Evolutionary conservation across 92 coral and sea anemone genomes (phyloP), one percentile per base, ranked within the genome.

Genomic region (Phenganax subtilis): DNA sequence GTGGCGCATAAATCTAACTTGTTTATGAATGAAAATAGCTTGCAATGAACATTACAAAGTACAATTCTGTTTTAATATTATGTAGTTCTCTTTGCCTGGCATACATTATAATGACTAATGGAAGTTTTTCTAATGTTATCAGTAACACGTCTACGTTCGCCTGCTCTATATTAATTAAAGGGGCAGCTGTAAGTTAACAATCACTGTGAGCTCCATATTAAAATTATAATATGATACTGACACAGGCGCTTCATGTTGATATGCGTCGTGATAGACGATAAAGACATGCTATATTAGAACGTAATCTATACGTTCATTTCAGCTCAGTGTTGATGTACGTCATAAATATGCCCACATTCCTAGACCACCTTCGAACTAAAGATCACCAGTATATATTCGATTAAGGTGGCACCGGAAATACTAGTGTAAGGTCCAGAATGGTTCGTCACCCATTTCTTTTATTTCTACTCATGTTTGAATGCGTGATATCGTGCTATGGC

Each of bases 201-300:
- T 59, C 81, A 76, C 20, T 61, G 55, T 29, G 71, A 12, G 55
- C 54, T 79, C 69, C 83, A 79, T 69, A 79, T 79, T 63, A 79
- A 79, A 73, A 79, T 79, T 31, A 79, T 61, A 79, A 79, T 65
- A 52, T 65, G 83, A 79, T 79, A 79, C 72, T 9, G 63, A 16
- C 55, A 79, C 74, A 79, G 83, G 83, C 63, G 65, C 73, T 79
- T 62, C 65, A 59, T 51, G 27, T 63, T 79, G 74, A 79, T 79
- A 79, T 63, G 83, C 54, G 74, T 79, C 27, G 55, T 79, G 83
- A 79, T 79, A n/a, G 72, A 79, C 57, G 83, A 79, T 79, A 63
- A 79, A 79, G 83, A 79, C 83, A 64, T 51, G 73, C 73, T 47
- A 79, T 53, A 53, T 79, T 79, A 28, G 15, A 12, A 54, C 73